Base-by-base conservation (phyloP, 2,888 invertebrate species). In the Embidobia sp. region DNA sequence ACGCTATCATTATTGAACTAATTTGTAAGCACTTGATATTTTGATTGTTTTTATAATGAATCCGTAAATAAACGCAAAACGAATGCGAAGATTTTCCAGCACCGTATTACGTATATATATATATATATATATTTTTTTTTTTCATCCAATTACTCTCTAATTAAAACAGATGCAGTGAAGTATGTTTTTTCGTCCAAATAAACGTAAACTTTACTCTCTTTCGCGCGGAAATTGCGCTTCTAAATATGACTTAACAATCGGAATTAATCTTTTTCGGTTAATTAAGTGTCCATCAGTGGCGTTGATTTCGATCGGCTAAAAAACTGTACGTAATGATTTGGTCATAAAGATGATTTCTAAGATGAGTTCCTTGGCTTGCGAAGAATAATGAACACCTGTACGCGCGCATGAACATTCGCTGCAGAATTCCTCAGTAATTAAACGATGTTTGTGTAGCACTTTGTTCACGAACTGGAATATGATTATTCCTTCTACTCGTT, bases 381-480 rank as follows among this genome's bases (percentile, higher is more conserved):
- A 59, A 49, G 59, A 57, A 59, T 69, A 57, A 57, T 57, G 57
- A 57, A 69, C 57, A 57, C 48, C 55, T 72, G 49, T 40, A 55
- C 37, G 55, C 37, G 63, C 44, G 37, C 73, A 31, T 31, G 51
- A 29, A 44, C 49, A 29, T 29, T 66, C 37, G 46, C 26, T 31
- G 22, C 26, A 40, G 13, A 53, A 46, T 63, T 49, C 26, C 64
- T 73, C n/a, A n/a, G 59, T 42, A 74, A 74, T 74, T 74, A 66
- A 66, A 51, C 44, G 42, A 59, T 66, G 59, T 53, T 74, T 66
- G 74, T 33, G 51, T 29, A 51, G 46, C 18, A 59, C 57, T 73
- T 66, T 74, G 74, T 59, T 74, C 59, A 44, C 37, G 33, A 44
- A 51, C 51, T 57, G 59, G 51, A 74, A 73, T 73, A 29, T 37